These are phyloP conservation scores for Platichthys stellatus DNA, from an alignment of 2,113 vertebrate genomes.

Conservation along the genomic window DNA sequence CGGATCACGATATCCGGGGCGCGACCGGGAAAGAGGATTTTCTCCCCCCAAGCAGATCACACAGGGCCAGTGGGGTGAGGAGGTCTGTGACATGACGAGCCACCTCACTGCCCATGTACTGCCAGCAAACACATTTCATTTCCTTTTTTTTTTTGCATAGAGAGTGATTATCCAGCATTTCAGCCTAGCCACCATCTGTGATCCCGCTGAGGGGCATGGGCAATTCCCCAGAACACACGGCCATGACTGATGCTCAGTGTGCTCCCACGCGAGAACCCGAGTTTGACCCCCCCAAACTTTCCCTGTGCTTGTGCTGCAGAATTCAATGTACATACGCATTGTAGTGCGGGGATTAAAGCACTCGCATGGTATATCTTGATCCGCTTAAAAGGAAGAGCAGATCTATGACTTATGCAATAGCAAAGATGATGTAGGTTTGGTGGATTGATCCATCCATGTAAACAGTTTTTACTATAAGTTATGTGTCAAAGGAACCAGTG, in stretches of 20 bases:
- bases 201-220: slow-evolving; percentile 51
- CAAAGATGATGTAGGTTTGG: slow-evolving; percentile 9
- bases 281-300: slow-evolving; percentile 50
- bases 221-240: slow-evolving; percentile 60
- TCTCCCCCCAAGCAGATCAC: slow-evolving; percentile 25
- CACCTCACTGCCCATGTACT: slow-evolving; percentile 27
- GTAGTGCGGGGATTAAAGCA: slow-evolving; percentile 18
- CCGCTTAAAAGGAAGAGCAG: slow-evolving; percentile 36
- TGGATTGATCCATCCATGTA: neutral
- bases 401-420: slow-evolving; percentile 20
- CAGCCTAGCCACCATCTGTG: slow-evolving; percentile 71
- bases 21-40: slow-evolving; percentile 67
- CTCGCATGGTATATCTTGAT: slow-evolving; percentile 8
- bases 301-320: slow-evolving; percentile 15
- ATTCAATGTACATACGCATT: slow-evolving; percentile 2
- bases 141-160: slow-evolving; percentile 29
- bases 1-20: slow-evolving; percentile 40
- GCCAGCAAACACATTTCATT: slow-evolving; percentile 37
- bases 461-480: neutral
- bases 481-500: neutral
- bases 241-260: slow-evolving; percentile 44
- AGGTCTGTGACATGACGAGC: slow-evolving; percentile 35
- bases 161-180: slow-evolving; percentile 70
- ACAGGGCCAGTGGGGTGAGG: slow-evolving; percentile 20
- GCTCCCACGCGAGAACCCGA: slow-evolving; percentile 54